Conservation (phyloP, 2,797 vertebrate genomes). For the Pristis pectinata region DNA sequence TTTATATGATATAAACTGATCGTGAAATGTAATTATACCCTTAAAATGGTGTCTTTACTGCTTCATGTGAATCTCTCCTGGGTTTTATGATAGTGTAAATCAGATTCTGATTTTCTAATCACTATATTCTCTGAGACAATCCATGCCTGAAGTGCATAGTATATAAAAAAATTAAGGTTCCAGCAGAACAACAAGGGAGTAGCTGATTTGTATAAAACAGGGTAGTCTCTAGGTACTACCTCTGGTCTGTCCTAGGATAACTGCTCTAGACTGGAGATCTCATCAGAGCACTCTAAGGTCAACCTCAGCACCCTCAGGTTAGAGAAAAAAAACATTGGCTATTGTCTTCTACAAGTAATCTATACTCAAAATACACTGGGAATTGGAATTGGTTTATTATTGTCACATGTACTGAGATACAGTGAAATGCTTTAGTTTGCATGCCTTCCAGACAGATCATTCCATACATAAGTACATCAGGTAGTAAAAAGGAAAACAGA, state of each 20-base stretch:
- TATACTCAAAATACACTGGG: background rate
- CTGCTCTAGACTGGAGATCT: background rate
- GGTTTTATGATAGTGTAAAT: background rate
- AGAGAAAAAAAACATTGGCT: background rate
- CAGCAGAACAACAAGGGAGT: background rate
- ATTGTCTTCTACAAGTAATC: background rate
- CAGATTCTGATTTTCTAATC: background rate
- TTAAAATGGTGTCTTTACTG: background rate
- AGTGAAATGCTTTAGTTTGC: too few species aligned
- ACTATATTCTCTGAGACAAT: background rate
- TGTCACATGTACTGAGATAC: too few species aligned
- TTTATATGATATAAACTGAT: background rate
- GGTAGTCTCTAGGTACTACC: background rate
- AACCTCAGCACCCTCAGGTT: background rate
- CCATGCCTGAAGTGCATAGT: background rate
- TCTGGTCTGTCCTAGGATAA: background rate
- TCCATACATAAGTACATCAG: too few species aligned
- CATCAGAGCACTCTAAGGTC: background rate
- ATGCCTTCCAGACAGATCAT: too few species aligned
- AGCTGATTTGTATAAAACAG: background rate
- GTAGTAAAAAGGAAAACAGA: too few species aligned
- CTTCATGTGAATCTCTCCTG: background rate
- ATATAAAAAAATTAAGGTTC: background rate
- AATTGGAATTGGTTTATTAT: background rate
- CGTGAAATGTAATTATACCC: background rate